Conservation (phyloP, 2,888 invertebrate genomes). For the Liopterus haemorrhoidalis region DNA sequence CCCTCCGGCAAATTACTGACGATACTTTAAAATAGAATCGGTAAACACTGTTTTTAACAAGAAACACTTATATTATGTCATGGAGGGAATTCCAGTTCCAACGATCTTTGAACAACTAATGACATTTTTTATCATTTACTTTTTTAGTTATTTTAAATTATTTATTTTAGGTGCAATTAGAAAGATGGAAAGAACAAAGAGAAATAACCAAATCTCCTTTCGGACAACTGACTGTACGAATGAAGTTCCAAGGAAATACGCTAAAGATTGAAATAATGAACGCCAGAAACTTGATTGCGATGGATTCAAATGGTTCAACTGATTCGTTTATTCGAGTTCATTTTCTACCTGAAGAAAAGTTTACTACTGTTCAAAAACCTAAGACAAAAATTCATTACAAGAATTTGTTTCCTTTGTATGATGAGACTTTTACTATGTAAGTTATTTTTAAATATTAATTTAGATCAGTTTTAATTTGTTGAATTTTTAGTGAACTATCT, state of each 20-base stretch:
- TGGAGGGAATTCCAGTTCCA: no score
- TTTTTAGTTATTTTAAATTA: neutral
- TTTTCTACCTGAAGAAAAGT: slow-evolving; percentile 78
- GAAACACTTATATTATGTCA: no score
- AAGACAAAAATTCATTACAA: slow-evolving; percentile 91
- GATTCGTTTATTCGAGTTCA: slow-evolving; percentile 90
- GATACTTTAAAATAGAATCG: no score
- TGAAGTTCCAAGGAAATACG: slow-evolving; percentile 63
- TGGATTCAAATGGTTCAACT: slow-evolving; percentile 86
- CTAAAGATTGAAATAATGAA: slow-evolving; percentile 82
- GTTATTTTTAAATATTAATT: slow-evolving; percentile 40
- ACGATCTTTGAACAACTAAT: no score
- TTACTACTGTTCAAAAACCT: slow-evolving; percentile 65
- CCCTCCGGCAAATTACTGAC: no score
- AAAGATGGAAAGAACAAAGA: slow-evolving; percentile 62
- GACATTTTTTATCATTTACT: slow-evolving; percentile 1
- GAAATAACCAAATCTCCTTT: slow-evolving; percentile 56
- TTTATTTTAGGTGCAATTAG: slow-evolving; percentile 44
- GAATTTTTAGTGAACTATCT: slow-evolving; percentile 56
- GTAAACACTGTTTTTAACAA: no score
- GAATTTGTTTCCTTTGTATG: slow-evolving; percentile 88
- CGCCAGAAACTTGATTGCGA: slow-evolving; percentile 77
- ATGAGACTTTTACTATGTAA: slow-evolving; percentile 92
- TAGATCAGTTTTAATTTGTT: neutral
- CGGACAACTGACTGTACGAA: slow-evolving; percentile 73